Evolutionary conservation across 2,797 vertebrate species (phyloP).

Genomic region (Hippopotamyrus pictus): DNA sequence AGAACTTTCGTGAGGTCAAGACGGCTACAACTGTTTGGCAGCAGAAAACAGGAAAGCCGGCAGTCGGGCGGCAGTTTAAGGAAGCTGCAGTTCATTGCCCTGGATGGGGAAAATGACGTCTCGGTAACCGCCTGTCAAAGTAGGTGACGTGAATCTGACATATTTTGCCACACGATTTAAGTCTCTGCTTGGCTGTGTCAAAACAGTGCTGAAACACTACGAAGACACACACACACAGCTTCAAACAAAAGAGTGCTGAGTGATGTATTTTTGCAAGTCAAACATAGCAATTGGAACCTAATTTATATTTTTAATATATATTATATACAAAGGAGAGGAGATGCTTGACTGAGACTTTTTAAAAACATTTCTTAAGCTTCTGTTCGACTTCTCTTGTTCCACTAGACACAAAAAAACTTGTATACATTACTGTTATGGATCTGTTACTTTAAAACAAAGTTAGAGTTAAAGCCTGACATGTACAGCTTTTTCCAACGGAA

Average conservation of each 20-base stretch:
- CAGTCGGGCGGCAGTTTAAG: conserved; percentile 16
- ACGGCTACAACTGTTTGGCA: conserved; percentile 23
- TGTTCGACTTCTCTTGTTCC: not conserved
- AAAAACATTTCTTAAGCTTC: conserved; percentile 1
- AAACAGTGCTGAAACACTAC: conserved; percentile 7
- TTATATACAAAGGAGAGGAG: conserved; percentile 5
- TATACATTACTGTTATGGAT: not conserved
- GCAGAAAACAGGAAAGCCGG: not conserved
- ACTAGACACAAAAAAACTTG: not conserved
- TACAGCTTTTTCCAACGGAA: not conserved
- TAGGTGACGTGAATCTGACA: conserved; percentile 20
- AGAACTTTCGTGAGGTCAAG: conserved; percentile 22
- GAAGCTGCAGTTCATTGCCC: conserved; percentile 31
- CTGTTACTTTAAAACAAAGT: not conserved
- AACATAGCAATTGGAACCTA: conserved; percentile 8
- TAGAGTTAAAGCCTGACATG: not conserved
- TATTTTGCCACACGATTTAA: conserved; percentile 23
- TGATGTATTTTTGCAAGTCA: conserved; percentile 20
- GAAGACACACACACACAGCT: conserved; percentile 3
- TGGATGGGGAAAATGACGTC: conserved; percentile 29
- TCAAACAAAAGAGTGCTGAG: not conserved
- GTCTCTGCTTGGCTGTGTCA: conserved; percentile 17
- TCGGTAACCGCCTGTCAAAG: conserved; percentile 30
- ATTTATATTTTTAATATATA: conserved; percentile 7
- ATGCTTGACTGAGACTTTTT: not conserved